Percentiles rank a stretch among this genome's conserved stretches.
These are phyloP conservation scores for Gymnopithys bicolor DNA, from an alignment of 2,797 vertebrate species.

Conservation along the genomic window DNA sequence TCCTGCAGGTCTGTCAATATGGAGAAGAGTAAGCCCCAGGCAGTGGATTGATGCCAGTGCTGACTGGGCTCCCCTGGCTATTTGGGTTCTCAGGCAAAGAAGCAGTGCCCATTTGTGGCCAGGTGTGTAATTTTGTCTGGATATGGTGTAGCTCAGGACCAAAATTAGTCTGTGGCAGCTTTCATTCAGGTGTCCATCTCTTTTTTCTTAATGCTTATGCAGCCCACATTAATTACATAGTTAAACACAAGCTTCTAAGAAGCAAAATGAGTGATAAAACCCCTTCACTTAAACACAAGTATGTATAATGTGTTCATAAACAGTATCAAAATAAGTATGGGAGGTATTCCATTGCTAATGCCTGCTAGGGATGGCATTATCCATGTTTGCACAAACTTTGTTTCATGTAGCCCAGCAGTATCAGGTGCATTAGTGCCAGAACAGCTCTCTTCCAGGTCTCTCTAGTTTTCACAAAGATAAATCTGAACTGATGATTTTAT, in stretches of 20 bases:
- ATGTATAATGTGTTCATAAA: not conserved
- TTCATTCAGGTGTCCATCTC: not conserved
- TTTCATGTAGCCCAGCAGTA: not conserved
- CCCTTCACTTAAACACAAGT: not conserved
- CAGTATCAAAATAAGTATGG: not conserved
- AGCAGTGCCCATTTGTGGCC: not conserved
- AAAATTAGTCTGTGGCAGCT: not conserved
- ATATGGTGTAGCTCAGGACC: not conserved
- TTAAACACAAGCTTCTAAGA: not conserved
- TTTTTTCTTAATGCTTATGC: not conserved
- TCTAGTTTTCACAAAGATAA: not conserved
- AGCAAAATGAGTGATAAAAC: not conserved
- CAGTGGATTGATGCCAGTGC: not conserved
- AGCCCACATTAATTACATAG: not conserved
- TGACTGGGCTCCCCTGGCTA: not conserved
- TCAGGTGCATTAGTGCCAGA: not conserved
- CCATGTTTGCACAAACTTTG: not conserved
- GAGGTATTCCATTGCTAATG: not conserved
- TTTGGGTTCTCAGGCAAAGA: not conserved
- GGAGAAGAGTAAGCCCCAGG: not conserved
- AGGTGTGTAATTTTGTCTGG: not conserved
- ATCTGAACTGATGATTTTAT: not conserved
- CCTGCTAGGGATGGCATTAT: not conserved
- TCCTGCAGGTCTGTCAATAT: rapidly evolving
- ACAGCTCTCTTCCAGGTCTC: not conserved